These are phyloP conservation scores for Byasa hedistus DNA, from an alignment of 2,888 invertebrate species.

Conservation along the genomic window DNA sequence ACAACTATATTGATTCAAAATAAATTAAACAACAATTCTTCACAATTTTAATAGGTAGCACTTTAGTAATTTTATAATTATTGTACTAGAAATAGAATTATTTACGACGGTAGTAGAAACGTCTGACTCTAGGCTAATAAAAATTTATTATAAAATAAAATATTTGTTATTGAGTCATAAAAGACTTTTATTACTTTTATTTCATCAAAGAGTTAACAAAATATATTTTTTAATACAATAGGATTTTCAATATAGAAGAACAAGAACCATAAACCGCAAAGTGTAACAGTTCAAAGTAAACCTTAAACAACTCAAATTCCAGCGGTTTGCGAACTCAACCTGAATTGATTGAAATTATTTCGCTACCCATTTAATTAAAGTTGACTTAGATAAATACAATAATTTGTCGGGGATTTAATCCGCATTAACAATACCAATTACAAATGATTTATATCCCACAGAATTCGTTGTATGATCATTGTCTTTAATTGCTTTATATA, in stretches of 20 bases:
- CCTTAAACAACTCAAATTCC: constrained; percentile 14
- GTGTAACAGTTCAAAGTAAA: constrained; percentile 12
- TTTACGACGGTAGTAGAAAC: background rate
- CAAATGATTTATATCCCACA: constrained; percentile 1
- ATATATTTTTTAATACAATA: background rate
- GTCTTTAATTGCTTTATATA: background rate
- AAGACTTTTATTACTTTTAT: background rate
- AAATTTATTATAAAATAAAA: background rate
- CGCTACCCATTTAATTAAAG: constrained; percentile 14
- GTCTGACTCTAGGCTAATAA: background rate
- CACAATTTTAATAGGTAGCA: background rate
- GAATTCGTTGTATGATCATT: background rate
- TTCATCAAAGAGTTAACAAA: background rate
- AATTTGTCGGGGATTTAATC: constrained; percentile 3
- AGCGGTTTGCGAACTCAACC: constrained; percentile 12
- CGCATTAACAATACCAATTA: constrained; percentile 9
- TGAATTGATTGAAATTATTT: constrained; percentile 17
- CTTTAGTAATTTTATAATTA: background rate
- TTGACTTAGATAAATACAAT: constrained; percentile 12
- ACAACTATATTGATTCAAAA: background rate
- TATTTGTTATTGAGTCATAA: background rate
- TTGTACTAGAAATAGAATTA: background rate
- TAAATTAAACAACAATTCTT: background rate
- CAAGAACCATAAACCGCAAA: constrained; percentile 3
- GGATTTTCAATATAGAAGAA: background rate